A percentile compares a stretch with the other conserved stretches of the same genome.
phyloP scores from a whole-genome alignment of 2,888 invertebrate species.

The Cephalotes varians region DNA sequence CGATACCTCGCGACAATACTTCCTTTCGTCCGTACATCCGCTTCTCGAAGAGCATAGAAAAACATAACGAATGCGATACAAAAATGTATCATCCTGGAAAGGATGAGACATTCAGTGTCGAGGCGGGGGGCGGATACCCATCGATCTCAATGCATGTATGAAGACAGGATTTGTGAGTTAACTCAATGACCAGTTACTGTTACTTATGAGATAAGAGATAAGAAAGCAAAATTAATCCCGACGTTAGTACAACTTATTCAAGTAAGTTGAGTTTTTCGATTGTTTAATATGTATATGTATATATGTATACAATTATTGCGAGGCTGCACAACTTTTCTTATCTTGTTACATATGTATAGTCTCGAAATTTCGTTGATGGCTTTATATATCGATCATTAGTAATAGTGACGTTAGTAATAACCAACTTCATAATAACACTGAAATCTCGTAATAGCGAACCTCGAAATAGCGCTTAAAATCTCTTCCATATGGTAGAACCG shows the following conservation, averaged over 20 bases:
- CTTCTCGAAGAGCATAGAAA: constrained; percentile 13
- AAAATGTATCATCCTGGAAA: background rate
- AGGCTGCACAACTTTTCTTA: constrained; percentile 64
- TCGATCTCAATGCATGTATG: constrained; percentile 10
- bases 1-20: constrained; percentile 13
- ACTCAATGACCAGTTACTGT: constrained; percentile 21
- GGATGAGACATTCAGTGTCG: background rate
- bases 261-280: constrained; percentile 8
- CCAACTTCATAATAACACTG: constrained; percentile 52
- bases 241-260: constrained; percentile 16
- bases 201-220: constrained; percentile 16
- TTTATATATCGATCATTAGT: constrained; percentile 26
- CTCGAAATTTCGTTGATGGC: constrained; percentile 57
- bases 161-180: background rate
- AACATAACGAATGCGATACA: background rate
- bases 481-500: no score
- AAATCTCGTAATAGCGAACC: no score
- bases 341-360: constrained; percentile 51
- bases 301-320: background rate
- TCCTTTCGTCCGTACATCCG: background rate
- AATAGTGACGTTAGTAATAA: background rate
- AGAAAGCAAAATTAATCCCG: constrained; percentile 13
- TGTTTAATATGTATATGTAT: constrained; percentile 9
- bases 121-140: background rate
- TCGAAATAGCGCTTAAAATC: no score